Base-by-base conservation (phyloP, 2,888 invertebrate genomes). In the Xylota segnis region DNA sequence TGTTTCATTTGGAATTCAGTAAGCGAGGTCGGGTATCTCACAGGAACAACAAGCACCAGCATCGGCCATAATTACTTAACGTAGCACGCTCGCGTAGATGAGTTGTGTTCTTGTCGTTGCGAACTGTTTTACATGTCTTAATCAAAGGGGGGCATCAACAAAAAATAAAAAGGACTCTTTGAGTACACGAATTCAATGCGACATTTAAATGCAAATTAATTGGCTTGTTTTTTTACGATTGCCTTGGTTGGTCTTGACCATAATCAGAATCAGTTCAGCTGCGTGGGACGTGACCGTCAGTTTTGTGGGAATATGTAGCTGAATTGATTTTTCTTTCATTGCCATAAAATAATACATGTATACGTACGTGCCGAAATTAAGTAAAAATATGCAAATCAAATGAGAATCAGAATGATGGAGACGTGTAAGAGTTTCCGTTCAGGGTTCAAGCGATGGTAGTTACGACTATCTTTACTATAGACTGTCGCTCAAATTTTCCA, bases 1-100 rank as follows among this genome's bases (percentile, higher is more conserved):
- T 66, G 65, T 71, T 83, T 83, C 34, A 83, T 83, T 83, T 66
- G 12, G 66, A 66, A 83, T 83, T 83, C 83, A 83, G 52, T 29
- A 37, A 54, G 72, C 61, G 61, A 52, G 47, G 72, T 66, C 37
- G 52, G 56, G 50, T 77, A 72, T 63, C 61, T 34, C 37, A 12
- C 23, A 40, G n/a, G 27, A 77, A 59, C 14, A 34, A 7, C 34
- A 54, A 45, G 52, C 50, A 43, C 10, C 23, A 72, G 40, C 23
- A 58, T 76, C 23, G 40, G 14, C 14, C 50, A n/a, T 75, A 75
- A 68, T 82, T 76, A 76, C 59, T 43, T 50, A 27, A 23, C 27
- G 16, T 32, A 58, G 75, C 65, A 76, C 59, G 63, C 54, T 63
- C 40, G 32, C 18, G 43, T 70, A 43, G 59, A 58, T 61, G 70